Evolutionary conservation across 2,113 vertebrate genomes (phyloP).

Genomic region (Spea bombifrons): DNA sequence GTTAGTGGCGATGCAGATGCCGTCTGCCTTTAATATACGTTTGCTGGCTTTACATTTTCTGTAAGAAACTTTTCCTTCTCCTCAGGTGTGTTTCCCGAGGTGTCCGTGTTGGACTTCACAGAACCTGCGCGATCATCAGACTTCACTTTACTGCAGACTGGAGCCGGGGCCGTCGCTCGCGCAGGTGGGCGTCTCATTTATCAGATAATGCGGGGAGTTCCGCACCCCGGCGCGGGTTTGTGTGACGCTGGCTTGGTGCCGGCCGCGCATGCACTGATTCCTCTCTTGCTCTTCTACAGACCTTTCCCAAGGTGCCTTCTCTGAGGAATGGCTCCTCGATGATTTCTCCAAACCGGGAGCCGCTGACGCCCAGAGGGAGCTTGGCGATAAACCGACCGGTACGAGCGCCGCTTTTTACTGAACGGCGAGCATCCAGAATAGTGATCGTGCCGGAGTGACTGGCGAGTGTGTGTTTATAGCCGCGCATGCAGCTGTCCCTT

Average conservation of each 20-base stretch:
- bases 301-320: background rate
- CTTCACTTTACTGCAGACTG: background rate
- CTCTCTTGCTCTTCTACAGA: background rate
- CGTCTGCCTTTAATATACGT: too few relatives aligned
- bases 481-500: slow-evolving; percentile 25
- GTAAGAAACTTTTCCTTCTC: too few relatives aligned
- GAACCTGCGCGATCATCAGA: background rate
- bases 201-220: too few relatives aligned
- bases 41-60: too few relatives aligned
- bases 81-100: too few relatives aligned
- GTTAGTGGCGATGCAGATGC: too few relatives aligned
- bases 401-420: too few relatives aligned
- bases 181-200: background rate
- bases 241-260: too few relatives aligned
- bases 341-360: slow-evolving; percentile 22
- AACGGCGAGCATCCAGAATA: too few relatives aligned
- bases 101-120: background rate
- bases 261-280: too few relatives aligned
- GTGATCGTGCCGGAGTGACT: slow-evolving; percentile 19
- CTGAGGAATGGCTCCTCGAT: slow-evolving; percentile 18
- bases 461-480: slow-evolving; percentile 12
- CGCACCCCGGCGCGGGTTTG: too few relatives aligned
- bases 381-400: too few relatives aligned
- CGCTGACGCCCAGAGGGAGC: background rate
- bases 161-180: background rate